Evolutionary conservation across 1,140 invertebrate species (phyloP), one percentile per base, ranked within the genome.

Genomic region (Trypoxylus dichotomus): DNA sequence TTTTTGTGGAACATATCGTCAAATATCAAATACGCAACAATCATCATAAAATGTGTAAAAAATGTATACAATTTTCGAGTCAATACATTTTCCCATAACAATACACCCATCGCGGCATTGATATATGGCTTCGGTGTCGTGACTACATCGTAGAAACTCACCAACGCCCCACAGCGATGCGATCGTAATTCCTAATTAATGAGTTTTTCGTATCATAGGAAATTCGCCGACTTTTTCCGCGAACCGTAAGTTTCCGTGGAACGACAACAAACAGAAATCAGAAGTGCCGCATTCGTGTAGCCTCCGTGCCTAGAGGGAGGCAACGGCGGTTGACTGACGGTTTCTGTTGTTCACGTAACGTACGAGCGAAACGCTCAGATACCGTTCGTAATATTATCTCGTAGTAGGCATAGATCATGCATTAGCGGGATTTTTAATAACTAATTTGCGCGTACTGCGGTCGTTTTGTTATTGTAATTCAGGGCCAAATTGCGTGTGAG

Each of bases 161-260:
- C 47, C 47, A 29, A 68, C 60, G 60, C 60, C 60, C 60, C 27
- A 25, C 24, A 29, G 60, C 60, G 60, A 27, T 68, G 19, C 60
- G 60, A 68, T 68, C 60, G 60, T 68, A 68, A 68, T 68, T 68
- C 24, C 27, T 68, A 68, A 68, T 68, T 68, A 68, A 68, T 68
- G 60, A 68, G 60, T 68, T 68, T 68, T 68, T 68, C 60, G 15
- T 68, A 68, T 68, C 60, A 68, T 11, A 68, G 60, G 60, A 68
- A 68, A 68, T 68, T 68, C 15, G 60, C 60, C 60, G 60, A 29
- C 27, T 68, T 68, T 68, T 68, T 68, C 60, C 60, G 60, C 60
- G 60, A 68, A 68, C 27, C 2, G 3, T 1, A 10, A 68, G 13
- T 68, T 68, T 68, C 60, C 47, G 19, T 19, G 5, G 47, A 54